These are phyloP conservation scores for Nanorana parkeri DNA, from an alignment of 2,113 vertebrate genomes.

Conservation along the genomic window DNA sequence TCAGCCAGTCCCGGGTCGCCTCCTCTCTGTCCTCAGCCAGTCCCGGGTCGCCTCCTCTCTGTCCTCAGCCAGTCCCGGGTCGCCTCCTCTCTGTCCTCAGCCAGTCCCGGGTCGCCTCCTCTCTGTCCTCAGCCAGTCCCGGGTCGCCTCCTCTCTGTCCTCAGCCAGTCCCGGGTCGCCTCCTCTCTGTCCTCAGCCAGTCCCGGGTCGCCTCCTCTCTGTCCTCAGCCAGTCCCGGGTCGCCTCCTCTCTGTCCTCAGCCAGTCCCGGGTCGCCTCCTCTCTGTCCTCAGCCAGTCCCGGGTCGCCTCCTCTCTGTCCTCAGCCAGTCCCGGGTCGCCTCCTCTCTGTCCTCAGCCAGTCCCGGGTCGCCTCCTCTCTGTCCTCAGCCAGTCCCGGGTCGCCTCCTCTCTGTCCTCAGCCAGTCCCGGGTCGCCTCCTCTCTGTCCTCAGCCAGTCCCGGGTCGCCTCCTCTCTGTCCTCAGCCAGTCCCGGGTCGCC, in stretches of 20 bases:
- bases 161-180: background rate
- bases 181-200: background rate
- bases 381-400: background rate
- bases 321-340: background rate
- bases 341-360: background rate
- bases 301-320: background rate
- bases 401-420: background rate
- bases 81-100: background rate
- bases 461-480: background rate
- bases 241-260: background rate
- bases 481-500: background rate
- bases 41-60: background rate
- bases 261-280: background rate
- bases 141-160: background rate
- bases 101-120: background rate
- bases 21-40: background rate
- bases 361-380: background rate
- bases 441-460: background rate
- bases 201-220: background rate
- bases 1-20: background rate
- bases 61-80: background rate
- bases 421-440: background rate
- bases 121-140: background rate
- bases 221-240: background rate
- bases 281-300: background rate